A percentile compares a stretch with the other conserved stretches of the same genome.
Conservation (phyloP, 2,113 vertebrate genomes). For the Ochotona princeps region DNA sequence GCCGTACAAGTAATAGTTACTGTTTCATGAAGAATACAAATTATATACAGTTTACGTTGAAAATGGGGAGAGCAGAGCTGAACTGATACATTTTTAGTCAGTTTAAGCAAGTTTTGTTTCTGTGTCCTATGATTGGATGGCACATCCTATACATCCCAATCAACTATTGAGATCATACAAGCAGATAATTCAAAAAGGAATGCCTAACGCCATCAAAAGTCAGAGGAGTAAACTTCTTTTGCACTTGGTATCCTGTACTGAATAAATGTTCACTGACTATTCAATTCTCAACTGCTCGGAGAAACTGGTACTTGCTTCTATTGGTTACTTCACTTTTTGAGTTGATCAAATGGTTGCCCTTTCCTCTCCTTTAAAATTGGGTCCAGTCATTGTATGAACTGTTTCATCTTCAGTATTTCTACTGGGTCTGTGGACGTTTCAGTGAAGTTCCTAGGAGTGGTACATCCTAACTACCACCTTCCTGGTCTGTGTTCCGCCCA, state of each 20-base stretch:
- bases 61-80: background rate
- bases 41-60: background rate
- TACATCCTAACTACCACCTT: no score
- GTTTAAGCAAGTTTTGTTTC: background rate
- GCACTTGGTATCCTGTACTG: rapidly evolving
- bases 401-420: background rate
- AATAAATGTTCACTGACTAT: background rate
- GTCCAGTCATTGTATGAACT: background rate
- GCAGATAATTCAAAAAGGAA: background rate
- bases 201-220: background rate
- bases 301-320: background rate
- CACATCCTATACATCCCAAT: background rate
- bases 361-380: background rate
- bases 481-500: background rate
- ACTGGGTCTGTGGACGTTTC: background rate
- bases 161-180: background rate
- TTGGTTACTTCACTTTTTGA: background rate
- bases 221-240: background rate
- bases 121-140: background rate
- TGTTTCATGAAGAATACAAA: slow-evolving; percentile 23
- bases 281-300: background rate
- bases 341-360: background rate
- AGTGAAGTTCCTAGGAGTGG: background rate
- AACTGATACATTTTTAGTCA: background rate
- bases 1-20: background rate